These are phyloP conservation scores for Dermatemys mawii DNA, from an alignment of 2,113 vertebrate species.

Conservation along the genomic window DNA sequence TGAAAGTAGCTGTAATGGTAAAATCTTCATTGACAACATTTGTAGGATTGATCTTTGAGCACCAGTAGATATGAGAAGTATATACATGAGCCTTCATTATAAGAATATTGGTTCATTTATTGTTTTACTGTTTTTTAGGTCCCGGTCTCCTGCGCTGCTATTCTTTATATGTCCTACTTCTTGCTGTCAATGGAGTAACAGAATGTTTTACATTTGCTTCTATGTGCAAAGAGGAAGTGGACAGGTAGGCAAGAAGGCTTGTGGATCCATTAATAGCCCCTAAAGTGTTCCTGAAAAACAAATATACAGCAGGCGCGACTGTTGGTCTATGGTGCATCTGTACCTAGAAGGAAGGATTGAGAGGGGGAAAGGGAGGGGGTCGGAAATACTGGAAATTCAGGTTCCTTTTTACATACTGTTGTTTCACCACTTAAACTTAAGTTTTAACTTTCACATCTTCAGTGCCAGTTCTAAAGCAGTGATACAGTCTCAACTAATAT, in stretches of 20 bases:
- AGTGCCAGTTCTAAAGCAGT: background rate
- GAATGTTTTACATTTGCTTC: conserved; percentile 96
- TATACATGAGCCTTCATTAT: background rate
- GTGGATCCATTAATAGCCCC: background rate
- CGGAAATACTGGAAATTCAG: background rate
- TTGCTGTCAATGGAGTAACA: conserved; percentile 93
- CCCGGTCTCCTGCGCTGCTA: conserved; percentile 89
- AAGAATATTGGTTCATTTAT: background rate
- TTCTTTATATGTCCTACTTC: conserved; percentile 91
- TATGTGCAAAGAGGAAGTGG: conserved; percentile 95
- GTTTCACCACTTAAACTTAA: background rate
- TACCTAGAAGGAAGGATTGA: background rate
- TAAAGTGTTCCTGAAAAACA: background rate
- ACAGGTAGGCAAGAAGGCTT: conserved; percentile 82
- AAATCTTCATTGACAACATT: background rate
- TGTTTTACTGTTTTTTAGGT: conserved; percentile 76
- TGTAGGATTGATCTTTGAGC: background rate
- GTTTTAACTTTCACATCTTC: background rate
- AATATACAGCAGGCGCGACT: background rate
- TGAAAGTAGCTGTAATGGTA: background rate
- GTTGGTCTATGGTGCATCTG: no score
- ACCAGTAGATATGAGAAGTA: background rate
- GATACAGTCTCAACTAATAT: background rate
- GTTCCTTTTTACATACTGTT: background rate
- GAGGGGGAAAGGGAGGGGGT: no score